A percentile compares a stretch with the other conserved stretches of the same genome.
These are phyloP conservation scores for Cephus runcator DNA, from an alignment of 2,888 invertebrate genomes.

Conservation along the genomic window DNA sequence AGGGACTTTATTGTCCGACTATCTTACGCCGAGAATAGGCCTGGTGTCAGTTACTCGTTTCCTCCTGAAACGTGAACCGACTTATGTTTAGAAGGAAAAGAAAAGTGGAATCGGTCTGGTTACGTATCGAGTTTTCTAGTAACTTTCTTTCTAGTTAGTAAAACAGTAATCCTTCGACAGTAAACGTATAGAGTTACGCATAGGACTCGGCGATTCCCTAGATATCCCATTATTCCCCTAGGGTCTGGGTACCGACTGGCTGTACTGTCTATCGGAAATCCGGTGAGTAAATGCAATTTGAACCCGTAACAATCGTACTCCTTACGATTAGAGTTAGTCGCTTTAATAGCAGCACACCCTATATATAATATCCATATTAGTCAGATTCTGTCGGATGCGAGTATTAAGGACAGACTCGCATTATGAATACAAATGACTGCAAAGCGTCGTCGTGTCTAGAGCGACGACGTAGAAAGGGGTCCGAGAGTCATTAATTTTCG, in stretches of 20 bases:
- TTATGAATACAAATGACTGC: conserved; percentile 6
- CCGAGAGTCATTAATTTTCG: neutral
- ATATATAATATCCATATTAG: neutral
- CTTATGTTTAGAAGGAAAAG: neutral
- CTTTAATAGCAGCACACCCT: neutral
- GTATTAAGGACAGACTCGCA: neutral
- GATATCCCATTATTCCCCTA: neutral
- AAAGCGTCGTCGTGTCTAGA: neutral
- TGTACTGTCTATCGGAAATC: neutral
- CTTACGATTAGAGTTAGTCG: neutral
- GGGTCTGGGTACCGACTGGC: neutral
- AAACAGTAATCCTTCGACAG: neutral
- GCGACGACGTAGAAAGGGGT: neutral
- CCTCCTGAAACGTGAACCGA: neutral
- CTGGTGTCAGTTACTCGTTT: neutral
- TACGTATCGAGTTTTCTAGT: neutral
- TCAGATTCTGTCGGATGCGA: conserved; percentile 1
- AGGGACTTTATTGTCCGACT: neutral
- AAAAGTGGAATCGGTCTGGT: neutral
- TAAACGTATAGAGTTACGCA: neutral
- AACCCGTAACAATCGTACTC: neutral
- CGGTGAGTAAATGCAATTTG: neutral
- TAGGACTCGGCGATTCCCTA: neutral
- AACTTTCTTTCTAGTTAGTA: neutral
- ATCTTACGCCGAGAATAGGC: neutral